Percentiles rank a stretch among this genome's conserved stretches.
Conservation (phyloP, 1,140 invertebrate genomes). For the Atta texana region DNA sequence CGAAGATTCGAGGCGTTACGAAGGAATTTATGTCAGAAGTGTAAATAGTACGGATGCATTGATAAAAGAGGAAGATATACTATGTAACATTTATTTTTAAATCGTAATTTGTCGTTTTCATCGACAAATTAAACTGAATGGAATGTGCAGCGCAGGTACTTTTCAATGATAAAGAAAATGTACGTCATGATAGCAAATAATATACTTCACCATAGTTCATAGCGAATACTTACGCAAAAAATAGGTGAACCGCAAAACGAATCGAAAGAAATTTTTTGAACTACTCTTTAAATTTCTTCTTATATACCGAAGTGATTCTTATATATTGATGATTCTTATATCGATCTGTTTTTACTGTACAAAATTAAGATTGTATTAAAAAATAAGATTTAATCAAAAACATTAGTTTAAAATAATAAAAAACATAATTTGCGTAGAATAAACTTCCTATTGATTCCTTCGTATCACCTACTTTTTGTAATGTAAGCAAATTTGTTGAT, state of each 20-base stretch:
- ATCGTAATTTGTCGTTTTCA: neutral
- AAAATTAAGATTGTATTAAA: neutral
- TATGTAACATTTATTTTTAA: slow-evolving; percentile 1
- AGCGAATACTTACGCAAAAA: neutral
- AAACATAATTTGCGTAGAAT: neutral
- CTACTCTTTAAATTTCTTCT: neutral
- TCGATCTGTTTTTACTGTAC: neutral
- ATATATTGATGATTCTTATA: neutral
- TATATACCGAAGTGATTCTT: neutral
- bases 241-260: slow-evolving; percentile 5
- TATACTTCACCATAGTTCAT: neutral
- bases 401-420: neutral
- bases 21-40: slow-evolving; percentile 34
- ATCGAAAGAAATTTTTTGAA: slow-evolving; percentile 2
- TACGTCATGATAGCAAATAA: slow-evolving; percentile 26
- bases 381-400: neutral
- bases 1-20: slow-evolving; percentile 11
- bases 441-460: neutral
- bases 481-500: neutral
- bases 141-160: slow-evolving; percentile 9
- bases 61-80: slow-evolving; percentile 25
- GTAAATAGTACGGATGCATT: neutral
- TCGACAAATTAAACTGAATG: neutral
- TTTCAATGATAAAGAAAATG: slow-evolving; percentile 15
- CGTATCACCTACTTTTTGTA: neutral